Conservation (phyloP, 2,113 vertebrate genomes). For the Lycaon pictus region DNA sequence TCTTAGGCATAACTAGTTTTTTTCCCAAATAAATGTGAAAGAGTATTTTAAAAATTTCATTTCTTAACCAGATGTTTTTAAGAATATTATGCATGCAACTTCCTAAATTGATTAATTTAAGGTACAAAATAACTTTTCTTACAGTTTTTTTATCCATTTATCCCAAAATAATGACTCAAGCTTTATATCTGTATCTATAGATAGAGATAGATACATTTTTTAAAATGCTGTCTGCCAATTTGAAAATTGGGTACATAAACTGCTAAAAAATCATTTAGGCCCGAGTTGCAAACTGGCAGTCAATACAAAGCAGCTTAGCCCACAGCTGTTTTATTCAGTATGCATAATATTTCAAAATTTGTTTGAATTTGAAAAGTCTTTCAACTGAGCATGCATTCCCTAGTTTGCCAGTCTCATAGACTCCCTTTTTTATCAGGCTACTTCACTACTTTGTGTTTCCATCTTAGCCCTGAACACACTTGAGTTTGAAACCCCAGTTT, state of each 20-base stretch:
- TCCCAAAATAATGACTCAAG: neutral
- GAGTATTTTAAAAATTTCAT: conserved; percentile 46
- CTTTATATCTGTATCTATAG: neutral
- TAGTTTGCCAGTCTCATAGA: neutral
- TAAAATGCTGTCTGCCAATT: conserved; percentile 6
- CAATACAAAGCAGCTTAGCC: neutral
- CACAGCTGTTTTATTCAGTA: conserved; percentile 1
- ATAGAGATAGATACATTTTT: neutral
- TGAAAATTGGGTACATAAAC: neutral
- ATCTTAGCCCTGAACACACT: neutral
- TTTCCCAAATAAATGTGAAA: conserved; percentile 46
- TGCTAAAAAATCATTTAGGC: conserved; percentile 42
- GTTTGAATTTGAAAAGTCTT: neutral
- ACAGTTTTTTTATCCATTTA: neutral
- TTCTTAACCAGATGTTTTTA: neutral
- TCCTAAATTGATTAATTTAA: conserved; percentile 35
- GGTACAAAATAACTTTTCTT: conserved; percentile 25
- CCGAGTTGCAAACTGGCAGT: neutral
- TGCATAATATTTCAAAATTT: neutral
- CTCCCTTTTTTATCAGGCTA: neutral
- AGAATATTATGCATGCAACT: neutral
- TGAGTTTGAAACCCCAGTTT: neutral
- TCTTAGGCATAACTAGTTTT: conserved; percentile 36
- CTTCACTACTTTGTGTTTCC: neutral
- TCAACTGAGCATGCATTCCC: neutral